Conservation (phyloP, 2,113 vertebrate genomes). For the Rhadina sibilatrix region DNA sequence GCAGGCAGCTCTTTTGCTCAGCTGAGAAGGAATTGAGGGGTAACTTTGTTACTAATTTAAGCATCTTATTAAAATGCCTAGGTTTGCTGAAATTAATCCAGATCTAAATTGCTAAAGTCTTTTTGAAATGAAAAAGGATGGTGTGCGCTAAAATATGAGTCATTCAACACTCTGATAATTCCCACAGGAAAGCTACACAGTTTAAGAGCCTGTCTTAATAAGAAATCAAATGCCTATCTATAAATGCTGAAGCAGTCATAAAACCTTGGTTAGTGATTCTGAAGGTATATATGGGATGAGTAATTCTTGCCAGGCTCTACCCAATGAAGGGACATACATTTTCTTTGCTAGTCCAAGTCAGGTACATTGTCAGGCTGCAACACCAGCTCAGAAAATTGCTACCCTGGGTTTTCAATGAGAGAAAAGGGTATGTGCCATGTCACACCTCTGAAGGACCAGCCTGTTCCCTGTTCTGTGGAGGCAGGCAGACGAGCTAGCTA, state of each 20-base stretch:
- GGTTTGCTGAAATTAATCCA: slow-evolving; percentile 36
- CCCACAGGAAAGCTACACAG: background rate
- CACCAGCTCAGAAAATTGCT: background rate
- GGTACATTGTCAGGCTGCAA: background rate
- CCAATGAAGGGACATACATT: background rate
- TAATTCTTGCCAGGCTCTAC: background rate
- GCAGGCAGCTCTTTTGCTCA: background rate
- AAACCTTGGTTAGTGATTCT: background rate
- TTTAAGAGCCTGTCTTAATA: background rate
- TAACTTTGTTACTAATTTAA: slow-evolving; percentile 53
- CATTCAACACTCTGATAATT: slow-evolving; percentile 27
- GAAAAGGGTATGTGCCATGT: background rate
- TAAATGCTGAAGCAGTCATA: background rate
- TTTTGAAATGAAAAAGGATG: slow-evolving; percentile 27
- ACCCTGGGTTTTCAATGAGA: background rate
- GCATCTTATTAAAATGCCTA: slow-evolving; percentile 32
- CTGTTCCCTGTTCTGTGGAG: background rate
- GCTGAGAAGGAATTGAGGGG: background rate
- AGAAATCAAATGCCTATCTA: slow-evolving; percentile 9
- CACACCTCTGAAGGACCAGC: background rate
- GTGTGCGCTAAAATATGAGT: slow-evolving; percentile 11
- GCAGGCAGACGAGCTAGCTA: background rate
- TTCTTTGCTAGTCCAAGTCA: background rate
- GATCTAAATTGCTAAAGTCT: slow-evolving; percentile 17
- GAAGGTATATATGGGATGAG: background rate